Evolutionary conservation across 1,140 invertebrate species (phyloP), one percentile per base, ranked within the genome.

Genomic region (Helicoverpa zea): DNA sequence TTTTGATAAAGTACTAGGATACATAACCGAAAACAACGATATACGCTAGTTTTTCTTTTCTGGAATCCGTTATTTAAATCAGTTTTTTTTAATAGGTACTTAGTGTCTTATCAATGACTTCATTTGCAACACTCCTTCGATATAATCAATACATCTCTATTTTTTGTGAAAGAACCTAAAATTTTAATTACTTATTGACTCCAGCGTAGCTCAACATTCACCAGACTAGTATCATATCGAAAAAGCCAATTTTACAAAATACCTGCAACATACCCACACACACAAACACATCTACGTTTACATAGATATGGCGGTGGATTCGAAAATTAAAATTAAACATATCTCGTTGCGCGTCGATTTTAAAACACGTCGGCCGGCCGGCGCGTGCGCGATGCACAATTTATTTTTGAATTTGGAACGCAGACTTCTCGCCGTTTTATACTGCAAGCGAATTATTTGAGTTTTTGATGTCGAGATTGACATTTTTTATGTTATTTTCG

Each of bases 351-450:
- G 78, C 84, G 86, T 93, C 90, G 90, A 94, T 93, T 93, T 93
- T 93, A 93, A 94, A 94, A 93, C 88, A 85, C 84, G 78, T 63
- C 84, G 86, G 79, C 80, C 86, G 88, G 86, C 66, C 89, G 89
- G 85, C 87, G 88, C 86, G 87, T 83, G 88, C 84, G 85, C 88
- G 88, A 88, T 85, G 90, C 90, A 86, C 92, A 94, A 77, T 92
- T 92, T 94, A 94, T 94, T 94, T 94, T 94, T 94, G 93, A 93
- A 94, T 92, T 94, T 94, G 88, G 93, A 93, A 94, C 92, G 93
- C 92, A 91, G 89, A 91, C 90, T 92, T 89, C 88, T 88, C 89
- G 90, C 91, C 91, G 91, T 94, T 94, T 92, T 89, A 87, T 90
- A 89, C 89, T 89, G 89, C 88, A 87, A 0, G 61, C 90, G 87